Evolutionary conservation across 2,888 invertebrate species (phyloP).

Genomic region (Drosophila melanocephala): DNA sequence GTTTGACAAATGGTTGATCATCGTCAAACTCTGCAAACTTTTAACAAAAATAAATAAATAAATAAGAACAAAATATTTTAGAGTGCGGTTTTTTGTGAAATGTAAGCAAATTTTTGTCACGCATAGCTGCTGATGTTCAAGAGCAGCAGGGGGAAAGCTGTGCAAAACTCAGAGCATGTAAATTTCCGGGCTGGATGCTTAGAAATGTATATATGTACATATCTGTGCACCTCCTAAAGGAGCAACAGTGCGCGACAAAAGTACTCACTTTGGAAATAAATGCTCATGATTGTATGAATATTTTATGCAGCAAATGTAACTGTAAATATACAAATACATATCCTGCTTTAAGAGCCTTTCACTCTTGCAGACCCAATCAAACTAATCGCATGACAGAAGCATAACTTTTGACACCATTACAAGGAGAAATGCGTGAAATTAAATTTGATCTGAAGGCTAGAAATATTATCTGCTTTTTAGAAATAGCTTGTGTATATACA

Average conservation of each 20-base stretch:
- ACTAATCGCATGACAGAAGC: slow-evolving; percentile 20
- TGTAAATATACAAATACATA: slow-evolving; percentile 50
- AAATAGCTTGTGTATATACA: neutral
- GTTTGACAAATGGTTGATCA: slow-evolving; percentile 38
- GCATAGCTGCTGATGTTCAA: neutral
- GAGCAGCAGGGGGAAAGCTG: neutral
- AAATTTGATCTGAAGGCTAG: neutral
- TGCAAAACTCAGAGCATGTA: slow-evolving; percentile 48
- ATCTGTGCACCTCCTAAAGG: slow-evolving; percentile 4
- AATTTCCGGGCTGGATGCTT: slow-evolving; percentile 48
- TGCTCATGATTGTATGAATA: slow-evolving; percentile 77
- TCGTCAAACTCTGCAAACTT: slow-evolving; percentile 53
- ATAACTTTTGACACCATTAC: neutral
- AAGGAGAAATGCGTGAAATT: neutral
- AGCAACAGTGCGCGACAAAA: slow-evolving; percentile 53
- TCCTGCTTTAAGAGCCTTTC: slow-evolving; percentile 2
- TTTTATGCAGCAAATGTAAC: slow-evolving; percentile 76
- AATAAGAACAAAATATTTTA: neutral
- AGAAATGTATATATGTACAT: slow-evolving; percentile 17
- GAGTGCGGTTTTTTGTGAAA: slow-evolving; percentile 52
- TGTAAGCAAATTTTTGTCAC: slow-evolving; percentile 65
- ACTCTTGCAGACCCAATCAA: slow-evolving; percentile 24
- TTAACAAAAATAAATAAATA: slow-evolving; percentile 30
- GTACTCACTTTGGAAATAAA: slow-evolving; percentile 62
- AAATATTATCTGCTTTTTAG: neutral